Conservation (phyloP, 2,888 invertebrate species). For the Hypomecis punctinalis region DNA sequence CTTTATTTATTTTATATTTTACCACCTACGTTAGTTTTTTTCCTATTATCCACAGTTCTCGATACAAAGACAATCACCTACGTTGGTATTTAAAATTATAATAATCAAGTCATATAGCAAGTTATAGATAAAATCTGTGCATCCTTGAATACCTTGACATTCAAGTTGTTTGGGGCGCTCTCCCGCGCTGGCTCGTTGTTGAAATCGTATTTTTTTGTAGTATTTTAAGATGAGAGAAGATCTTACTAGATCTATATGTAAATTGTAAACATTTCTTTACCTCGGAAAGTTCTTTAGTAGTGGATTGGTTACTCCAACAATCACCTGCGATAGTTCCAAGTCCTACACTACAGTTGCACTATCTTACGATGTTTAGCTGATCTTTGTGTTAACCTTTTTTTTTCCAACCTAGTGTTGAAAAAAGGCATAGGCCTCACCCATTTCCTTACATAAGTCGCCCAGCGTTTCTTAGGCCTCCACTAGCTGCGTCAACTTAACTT, state of each 20-base stretch:
- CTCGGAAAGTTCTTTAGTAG: too few species aligned
- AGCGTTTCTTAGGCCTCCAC: too few species aligned
- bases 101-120: conserved; percentile 1
- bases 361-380: too few species aligned
- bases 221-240: neutral
- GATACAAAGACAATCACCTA: conserved; percentile 3
- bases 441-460: too few species aligned
- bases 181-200: neutral
- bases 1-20: neutral
- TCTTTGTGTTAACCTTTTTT: too few species aligned
- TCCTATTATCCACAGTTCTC: conserved; percentile 10
- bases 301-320: too few species aligned
- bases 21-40: conserved; percentile 5
- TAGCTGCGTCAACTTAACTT: too few species aligned
- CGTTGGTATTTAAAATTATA: conserved; percentile 5
- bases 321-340: too few species aligned
- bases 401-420: too few species aligned
- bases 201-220: neutral
- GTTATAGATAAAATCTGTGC: conserved; percentile 3
- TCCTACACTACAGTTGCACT: too few species aligned
- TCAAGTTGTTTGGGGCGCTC: conserved; percentile 8
- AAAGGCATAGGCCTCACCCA: too few species aligned
- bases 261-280: too few species aligned
- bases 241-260: neutral
- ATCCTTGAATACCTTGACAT: conserved; percentile 18